Conservation (phyloP, 2,888 invertebrate genomes). For the Tuberolachnus salignus region DNA sequence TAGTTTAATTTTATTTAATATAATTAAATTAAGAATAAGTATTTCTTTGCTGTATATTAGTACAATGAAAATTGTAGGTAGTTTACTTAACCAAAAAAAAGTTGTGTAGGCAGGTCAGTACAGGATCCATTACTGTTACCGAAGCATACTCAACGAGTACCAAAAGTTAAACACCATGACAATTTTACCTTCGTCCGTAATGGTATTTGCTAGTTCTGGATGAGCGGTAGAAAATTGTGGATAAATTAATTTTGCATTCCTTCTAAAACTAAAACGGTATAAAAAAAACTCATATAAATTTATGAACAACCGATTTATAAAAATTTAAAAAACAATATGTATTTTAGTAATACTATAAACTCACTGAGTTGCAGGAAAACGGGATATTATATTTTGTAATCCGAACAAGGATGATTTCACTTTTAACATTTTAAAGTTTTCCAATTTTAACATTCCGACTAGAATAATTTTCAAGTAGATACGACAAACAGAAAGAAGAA, state of each 20-base stretch:
- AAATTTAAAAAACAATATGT: neutral
- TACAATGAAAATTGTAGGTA: too few species aligned
- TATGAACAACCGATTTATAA: neutral
- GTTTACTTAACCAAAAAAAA: too few species aligned
- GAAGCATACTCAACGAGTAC: too few species aligned
- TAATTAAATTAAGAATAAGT: neutral
- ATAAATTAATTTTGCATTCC: neutral
- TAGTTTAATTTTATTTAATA: neutral
- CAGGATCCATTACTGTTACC: too few species aligned
- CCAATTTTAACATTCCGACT: conserved; percentile 1
- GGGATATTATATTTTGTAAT: conserved; percentile 15
- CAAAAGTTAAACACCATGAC: neutral
- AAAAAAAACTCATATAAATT: neutral
- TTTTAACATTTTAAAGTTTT: conserved; percentile 20
- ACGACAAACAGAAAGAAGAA: too few species aligned
- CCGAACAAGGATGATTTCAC: conserved; percentile 9
- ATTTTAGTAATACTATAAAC: neutral
- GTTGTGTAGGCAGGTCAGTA: too few species aligned
- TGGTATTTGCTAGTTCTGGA: conserved; percentile 2
- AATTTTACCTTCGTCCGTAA: conserved; percentile 41
- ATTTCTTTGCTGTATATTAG: too few species aligned
- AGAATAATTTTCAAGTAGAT: too few species aligned
- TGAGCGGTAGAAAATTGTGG: conserved; percentile 23
- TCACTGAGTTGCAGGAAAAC: conserved; percentile 17
- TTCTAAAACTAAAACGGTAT: conserved; percentile 24